These are phyloP conservation scores for Leptinotarsa haldemani DNA, from an alignment of 2,888 invertebrate genomes.

Conservation along the genomic window DNA sequence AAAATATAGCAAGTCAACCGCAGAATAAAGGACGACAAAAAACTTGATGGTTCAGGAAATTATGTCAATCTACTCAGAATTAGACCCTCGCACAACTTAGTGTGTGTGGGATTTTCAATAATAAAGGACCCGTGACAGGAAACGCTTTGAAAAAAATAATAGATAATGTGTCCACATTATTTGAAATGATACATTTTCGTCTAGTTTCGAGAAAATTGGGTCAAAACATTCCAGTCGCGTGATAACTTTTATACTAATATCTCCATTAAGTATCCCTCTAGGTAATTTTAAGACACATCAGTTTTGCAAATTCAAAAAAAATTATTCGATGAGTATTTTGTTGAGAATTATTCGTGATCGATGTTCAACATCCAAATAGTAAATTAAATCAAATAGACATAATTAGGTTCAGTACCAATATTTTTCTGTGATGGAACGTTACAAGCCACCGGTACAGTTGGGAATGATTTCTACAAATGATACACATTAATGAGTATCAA, in stretches of 20 bases:
- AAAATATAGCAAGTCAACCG: background rate
- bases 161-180: constrained; percentile 52
- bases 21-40: constrained; percentile 1
- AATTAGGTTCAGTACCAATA: too few relatives aligned
- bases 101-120: constrained; percentile 39
- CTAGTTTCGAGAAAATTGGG: constrained; percentile 39
- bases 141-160: constrained; percentile 51
- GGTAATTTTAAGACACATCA: background rate
- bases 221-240: constrained; percentile 43
- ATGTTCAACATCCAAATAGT: too few relatives aligned
- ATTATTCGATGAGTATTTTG: constrained; percentile 2
- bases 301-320: background rate
- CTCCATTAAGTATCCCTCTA: constrained; percentile 40
- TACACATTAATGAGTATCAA: too few relatives aligned
- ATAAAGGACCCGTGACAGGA: constrained; percentile 49
- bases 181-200: constrained; percentile 37
- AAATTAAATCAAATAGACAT: too few relatives aligned
- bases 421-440: too few relatives aligned
- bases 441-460: too few relatives aligned
- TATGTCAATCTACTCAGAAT: constrained; percentile 10
- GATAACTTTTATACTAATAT: constrained; percentile 41
- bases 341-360: background rate
- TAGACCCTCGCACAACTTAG: constrained; percentile 27
- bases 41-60: constrained; percentile 12
- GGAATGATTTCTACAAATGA: too few relatives aligned